phyloP scores from a whole-genome alignment of 2,113 vertebrate species.

The Lasiurus borealis region DNA sequence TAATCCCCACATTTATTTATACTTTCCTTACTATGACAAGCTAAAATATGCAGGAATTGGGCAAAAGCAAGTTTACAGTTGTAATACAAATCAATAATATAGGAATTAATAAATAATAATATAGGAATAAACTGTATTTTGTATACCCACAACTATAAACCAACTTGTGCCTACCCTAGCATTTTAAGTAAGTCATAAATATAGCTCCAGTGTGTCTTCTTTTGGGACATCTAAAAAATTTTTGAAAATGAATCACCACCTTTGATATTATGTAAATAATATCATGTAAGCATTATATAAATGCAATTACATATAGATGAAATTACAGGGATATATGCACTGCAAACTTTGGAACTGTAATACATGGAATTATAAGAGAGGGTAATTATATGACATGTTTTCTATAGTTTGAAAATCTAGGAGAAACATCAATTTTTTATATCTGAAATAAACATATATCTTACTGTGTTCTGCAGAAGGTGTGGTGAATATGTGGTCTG shows the following conservation, averaged over 20 bases:
- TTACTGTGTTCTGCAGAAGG: neutral
- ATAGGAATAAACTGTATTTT: neutral
- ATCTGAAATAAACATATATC: neutral
- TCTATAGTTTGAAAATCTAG: neutral
- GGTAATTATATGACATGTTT: constrained; percentile 48
- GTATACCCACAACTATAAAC: neutral
- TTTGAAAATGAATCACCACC: constrained; percentile 41
- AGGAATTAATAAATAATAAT: neutral
- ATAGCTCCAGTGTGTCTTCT: neutral
- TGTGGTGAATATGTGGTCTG: neutral
- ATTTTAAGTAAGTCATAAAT: constrained; percentile 23
- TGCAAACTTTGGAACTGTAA: neutral
- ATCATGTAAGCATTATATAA: constrained; percentile 54
- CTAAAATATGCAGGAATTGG: neutral
- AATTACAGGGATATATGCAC: constrained; percentile 23
- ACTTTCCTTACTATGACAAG: neutral
- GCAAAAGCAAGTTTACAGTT: neutral
- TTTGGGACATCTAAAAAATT: neutral
- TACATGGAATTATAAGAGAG: neutral
- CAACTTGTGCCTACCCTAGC: neutral
- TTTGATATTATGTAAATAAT: constrained; percentile 55
- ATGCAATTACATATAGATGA: constrained; percentile 42
- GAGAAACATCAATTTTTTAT: constrained; percentile 41
- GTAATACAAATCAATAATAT: neutral
- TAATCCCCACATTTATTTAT: neutral